These are phyloP conservation scores for Drosophila lutescens DNA, from an alignment of 2,888 invertebrate genomes.

Conservation along the genomic window DNA sequence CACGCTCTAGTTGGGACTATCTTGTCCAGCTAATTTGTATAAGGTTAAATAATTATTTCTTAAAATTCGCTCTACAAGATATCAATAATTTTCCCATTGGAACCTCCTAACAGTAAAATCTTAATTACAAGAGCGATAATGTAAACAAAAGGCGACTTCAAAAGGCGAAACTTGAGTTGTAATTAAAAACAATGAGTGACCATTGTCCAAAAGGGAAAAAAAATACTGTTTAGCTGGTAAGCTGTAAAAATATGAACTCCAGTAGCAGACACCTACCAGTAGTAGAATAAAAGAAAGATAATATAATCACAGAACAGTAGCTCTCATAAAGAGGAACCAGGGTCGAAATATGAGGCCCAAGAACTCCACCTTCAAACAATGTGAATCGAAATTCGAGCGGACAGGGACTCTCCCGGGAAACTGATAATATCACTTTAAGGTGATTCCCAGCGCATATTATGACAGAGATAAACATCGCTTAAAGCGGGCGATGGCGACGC, in stretches of 20 bases:
- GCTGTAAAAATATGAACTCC: conserved; percentile 11
- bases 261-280: conserved; percentile 21
- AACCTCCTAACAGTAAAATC: conserved; percentile 32
- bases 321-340: conserved; percentile 24
- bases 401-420: conserved; percentile 43
- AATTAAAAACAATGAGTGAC: conserved; percentile 73
- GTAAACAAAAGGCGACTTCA: conserved; percentile 22
- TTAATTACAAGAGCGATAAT: conserved; percentile 43
- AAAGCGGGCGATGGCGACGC: conserved; percentile 47
- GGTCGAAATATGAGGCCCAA: conserved; percentile 21
- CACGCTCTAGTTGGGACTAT: background rate
- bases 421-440: conserved; percentile 72
- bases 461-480: conserved; percentile 79
- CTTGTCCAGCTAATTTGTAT: background rate
- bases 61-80: background rate
- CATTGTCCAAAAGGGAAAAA: conserved; percentile 55
- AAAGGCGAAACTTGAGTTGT: conserved; percentile 35
- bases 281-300: conserved; percentile 48
- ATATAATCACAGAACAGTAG: conserved; percentile 63
- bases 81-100: background rate
- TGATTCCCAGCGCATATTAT: conserved; percentile 81
- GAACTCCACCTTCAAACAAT: conserved; percentile 17
- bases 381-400: conserved; percentile 50
- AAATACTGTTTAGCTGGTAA: conserved; percentile 14
- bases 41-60: no score